Base-by-base conservation (phyloP, 2,113 vertebrate genomes). In the Pampusana beccarii region DNA sequence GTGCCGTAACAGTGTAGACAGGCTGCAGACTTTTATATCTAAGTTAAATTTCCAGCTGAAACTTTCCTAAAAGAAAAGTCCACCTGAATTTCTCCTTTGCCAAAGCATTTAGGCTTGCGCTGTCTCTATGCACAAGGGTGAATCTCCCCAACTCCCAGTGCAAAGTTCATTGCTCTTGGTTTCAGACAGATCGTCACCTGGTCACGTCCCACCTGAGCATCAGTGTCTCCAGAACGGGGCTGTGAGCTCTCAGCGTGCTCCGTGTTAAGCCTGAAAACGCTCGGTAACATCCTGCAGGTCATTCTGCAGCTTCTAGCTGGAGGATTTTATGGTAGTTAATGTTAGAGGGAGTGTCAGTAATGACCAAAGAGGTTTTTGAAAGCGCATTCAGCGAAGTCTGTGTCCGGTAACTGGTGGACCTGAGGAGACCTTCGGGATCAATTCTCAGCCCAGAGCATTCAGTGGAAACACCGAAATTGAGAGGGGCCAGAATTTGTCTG, bases 141-240 rank as follows among this genome's bases (percentile, higher is more conserved):
- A 38, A n/a, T 60, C 50, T 70, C 18, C 6, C 12, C 10, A 4
- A 1, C 10, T 53, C 40, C 18, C 28, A 13, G 14, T 5, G 31
- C 17, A 16, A 74, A 91, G 46, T 33, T 78, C 23, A 1, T 40
- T 72, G 90, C 21, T 70, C 38, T 74, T 73, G 73, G 40, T 56
- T 66, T 93, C 2, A 58, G 57, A 53, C 44, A 60, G 50, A 60
- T 5, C 66, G 46, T 3, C n/a, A 20, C 5, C 33, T 5, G 29
- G 46, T 70, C 78, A 62, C 0, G 1, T 86, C 67, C 61, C 5
- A 1, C 33, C 34, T 18, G 44, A 74, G 26, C 61, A 10, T 24
- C 0, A 0, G 33, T 67, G 82, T 25, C 38, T 12, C 53, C 42
- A 31, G 42, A 14, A 7, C 1, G 5, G 67, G 53, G 16, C 0